A percentile compares a stretch with the other conserved stretches of the same genome.
These are phyloP conservation scores for Penaeus chinensis DNA, from an alignment of 1,140 invertebrate genomes.

Conservation along the genomic window DNA sequence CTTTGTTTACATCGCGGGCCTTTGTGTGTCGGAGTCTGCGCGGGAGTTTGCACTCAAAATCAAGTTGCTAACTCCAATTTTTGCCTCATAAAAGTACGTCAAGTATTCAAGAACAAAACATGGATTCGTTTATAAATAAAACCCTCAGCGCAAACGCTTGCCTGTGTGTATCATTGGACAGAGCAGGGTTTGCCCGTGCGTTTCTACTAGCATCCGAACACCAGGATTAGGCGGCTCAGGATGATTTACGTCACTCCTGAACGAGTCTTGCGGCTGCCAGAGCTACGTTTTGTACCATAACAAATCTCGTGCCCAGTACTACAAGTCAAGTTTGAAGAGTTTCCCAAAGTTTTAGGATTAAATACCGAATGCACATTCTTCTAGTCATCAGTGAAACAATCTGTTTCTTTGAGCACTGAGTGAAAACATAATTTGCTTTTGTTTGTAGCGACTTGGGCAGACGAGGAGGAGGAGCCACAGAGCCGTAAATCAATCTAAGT, in stretches of 20 bases:
- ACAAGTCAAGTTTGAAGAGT: slow-evolving; percentile 15
- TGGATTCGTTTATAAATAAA: not conserved
- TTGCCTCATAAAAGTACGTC: not conserved
- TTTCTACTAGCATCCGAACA: slow-evolving; percentile 52
- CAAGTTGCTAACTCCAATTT: slow-evolving; percentile 52
- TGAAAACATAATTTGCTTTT: not conserved
- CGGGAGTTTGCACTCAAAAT: slow-evolving; percentile 56
- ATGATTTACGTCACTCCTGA: slow-evolving; percentile 61
- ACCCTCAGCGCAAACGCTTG: not conserved
- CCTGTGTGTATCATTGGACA: slow-evolving; percentile 13
- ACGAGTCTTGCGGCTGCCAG: slow-evolving; percentile 49
- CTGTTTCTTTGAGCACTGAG: not conserved
- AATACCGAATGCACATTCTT: slow-evolving; percentile 18
- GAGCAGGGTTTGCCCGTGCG: not conserved
- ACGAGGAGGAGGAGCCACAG: slow-evolving; percentile 59
- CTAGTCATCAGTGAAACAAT: not conserved
- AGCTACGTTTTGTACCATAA: slow-evolving; percentile 59
- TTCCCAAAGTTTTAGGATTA: slow-evolving; percentile 23
- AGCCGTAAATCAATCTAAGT: slow-evolving; percentile 62
- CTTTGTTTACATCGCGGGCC: slow-evolving; percentile 62
- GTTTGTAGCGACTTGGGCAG: slow-evolving; percentile 13
- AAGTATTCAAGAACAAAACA: not conserved
- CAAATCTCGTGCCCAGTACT: slow-evolving; percentile 54
- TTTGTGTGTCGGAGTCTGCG: slow-evolving; percentile 64
- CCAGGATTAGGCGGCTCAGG: slow-evolving; percentile 59